Percentiles rank a stretch among this genome's conserved stretches.
These are phyloP conservation scores for Scolopax rusticola DNA, from an alignment of 2,797 vertebrate genomes.

Conservation along the genomic window DNA sequence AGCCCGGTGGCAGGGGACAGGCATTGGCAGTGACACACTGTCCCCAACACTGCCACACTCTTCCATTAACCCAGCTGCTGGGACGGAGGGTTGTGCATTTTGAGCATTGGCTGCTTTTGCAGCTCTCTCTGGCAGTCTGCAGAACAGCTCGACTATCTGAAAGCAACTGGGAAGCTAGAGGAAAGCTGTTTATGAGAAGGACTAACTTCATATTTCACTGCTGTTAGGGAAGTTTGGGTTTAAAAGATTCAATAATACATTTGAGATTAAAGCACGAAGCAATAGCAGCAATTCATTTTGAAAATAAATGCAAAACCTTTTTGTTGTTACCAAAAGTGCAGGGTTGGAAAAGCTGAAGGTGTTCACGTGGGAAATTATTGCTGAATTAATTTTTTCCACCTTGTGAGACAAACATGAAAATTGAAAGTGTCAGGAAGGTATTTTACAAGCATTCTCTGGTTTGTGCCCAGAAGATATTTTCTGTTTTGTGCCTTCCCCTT, in stretches of 20 bases:
- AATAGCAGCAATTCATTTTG: background rate
- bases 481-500: background rate
- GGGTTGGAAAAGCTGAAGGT: background rate
- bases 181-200: background rate
- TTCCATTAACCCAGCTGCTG: background rate
- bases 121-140: background rate
- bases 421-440: background rate
- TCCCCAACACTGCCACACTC: rapidly evolving
- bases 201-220: background rate
- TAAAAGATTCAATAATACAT: background rate
- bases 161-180: background rate
- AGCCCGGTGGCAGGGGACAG: background rate
- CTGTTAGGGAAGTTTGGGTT: background rate
- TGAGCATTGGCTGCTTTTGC: background rate
- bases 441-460: background rate
- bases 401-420: background rate
- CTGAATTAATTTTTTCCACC: background rate
- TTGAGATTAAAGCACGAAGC: background rate
- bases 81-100: background rate
- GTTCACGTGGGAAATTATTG: background rate
- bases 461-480: background rate
- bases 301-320: background rate
- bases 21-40: background rate
- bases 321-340: background rate
- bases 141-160: background rate